These are phyloP conservation scores for Ganaspis sp. DNA, from an alignment of 1,140 invertebrate genomes.

Conservation along the genomic window DNA sequence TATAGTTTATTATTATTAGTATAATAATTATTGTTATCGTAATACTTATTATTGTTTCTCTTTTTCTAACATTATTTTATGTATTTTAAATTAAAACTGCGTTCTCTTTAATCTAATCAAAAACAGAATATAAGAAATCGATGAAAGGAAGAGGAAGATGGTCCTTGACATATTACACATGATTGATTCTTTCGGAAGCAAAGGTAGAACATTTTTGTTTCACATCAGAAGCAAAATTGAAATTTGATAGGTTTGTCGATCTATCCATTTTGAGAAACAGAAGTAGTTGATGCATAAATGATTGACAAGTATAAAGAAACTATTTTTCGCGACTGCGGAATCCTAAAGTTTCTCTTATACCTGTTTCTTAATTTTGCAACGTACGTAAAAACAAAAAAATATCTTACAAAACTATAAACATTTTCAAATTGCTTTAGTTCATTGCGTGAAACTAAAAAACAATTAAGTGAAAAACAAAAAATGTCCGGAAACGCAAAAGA, in stretches of 20 bases:
- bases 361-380: not conserved
- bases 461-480: no score
- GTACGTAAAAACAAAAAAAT: no score
- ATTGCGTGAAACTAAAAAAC: no score
- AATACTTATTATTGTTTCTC: no score
- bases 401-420: no score
- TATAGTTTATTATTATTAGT: no score
- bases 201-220: not conserved
- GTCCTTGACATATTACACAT: conserved; percentile 9
- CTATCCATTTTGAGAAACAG: not conserved
- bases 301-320: conserved; percentile 11
- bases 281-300: not conserved
- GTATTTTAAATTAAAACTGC: no score
- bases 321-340: not conserved
- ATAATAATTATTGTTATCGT: no score
- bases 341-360: not conserved
- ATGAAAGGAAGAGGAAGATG: not conserved
- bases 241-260: conserved; percentile 5
- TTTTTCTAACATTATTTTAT: no score
- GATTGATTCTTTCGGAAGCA: conserved; percentile 4
- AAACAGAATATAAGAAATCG: not conserved
- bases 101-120: not conserved
- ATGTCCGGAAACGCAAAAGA: no score
- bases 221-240: conserved; percentile 3
- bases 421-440: no score